Evolutionary conservation across 2,797 vertebrate genomes (phyloP).

Genomic region (Sebastes iracundus): DNA sequence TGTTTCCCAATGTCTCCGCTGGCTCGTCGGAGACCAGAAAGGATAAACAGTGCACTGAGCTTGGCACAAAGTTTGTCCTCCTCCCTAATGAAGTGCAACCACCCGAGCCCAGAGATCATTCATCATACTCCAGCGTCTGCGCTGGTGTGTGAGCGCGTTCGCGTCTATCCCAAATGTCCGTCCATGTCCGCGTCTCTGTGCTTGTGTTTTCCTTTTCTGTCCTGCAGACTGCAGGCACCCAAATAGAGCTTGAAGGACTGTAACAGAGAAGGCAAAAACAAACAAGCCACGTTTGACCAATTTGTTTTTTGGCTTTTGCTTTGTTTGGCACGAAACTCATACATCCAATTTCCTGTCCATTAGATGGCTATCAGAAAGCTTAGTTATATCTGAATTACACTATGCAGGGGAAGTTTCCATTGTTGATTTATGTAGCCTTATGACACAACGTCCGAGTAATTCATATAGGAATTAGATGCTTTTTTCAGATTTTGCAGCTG

Average conservation of each 20-base stretch:
- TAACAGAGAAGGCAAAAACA: slow-evolving; percentile 38
- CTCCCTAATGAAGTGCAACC: slow-evolving; percentile 76
- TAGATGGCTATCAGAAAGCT: slow-evolving; percentile 58
- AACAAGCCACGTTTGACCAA: slow-evolving; percentile 29
- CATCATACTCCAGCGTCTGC: slow-evolving; percentile 63
- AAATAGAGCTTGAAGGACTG: slow-evolving; percentile 54
- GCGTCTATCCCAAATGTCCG: slow-evolving; percentile 5
- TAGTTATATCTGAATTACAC: slow-evolving; percentile 43
- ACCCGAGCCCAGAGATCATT: slow-evolving; percentile 67
- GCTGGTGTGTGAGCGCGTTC: slow-evolving; percentile 20
- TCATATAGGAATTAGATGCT: slow-evolving; percentile 39
- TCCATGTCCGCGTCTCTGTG: slow-evolving; percentile 25
- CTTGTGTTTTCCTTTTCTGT: slow-evolving; percentile 41
- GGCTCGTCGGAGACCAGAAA: slow-evolving; percentile 58
- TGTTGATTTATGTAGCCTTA: slow-evolving; percentile 46
- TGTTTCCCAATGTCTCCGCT: slow-evolving; percentile 64
- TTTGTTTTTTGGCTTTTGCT: slow-evolving; percentile 44
- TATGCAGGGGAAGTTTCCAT: slow-evolving; percentile 31
- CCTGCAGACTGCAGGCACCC: slow-evolving; percentile 29
- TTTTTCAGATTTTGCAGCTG: slow-evolving; percentile 12
- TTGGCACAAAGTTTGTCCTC: slow-evolving; percentile 72
- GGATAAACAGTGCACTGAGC: slow-evolving; percentile 72
- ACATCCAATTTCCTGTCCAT: slow-evolving; percentile 63
- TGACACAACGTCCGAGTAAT: slow-evolving; percentile 25
- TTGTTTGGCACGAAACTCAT: slow-evolving; percentile 50